Percentiles rank a stretch among this genome's conserved stretches.
Conservation (phyloP, 2,113 vertebrate genomes). For the Lucifuga dentata region DNA sequence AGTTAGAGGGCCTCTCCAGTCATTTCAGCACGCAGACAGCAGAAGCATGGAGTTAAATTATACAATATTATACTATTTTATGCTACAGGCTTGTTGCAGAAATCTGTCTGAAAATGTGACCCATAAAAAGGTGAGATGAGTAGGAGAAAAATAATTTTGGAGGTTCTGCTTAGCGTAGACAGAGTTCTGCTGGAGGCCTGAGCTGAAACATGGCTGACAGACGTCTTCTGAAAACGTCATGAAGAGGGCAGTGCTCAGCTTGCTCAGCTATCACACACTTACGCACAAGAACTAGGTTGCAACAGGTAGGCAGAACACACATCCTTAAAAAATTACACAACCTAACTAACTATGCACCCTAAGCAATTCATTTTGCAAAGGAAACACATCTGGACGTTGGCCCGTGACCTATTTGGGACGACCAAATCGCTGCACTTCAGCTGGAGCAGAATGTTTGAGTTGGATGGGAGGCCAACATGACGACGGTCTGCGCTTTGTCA, state of each 20-base stretch:
- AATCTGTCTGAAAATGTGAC: conserved; percentile 10
- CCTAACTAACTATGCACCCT: conserved; percentile 21
- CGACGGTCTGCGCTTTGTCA: conserved; percentile 61
- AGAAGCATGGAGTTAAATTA: too few species aligned
- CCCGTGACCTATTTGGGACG: conserved; percentile 61
- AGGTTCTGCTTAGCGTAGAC: conserved; percentile 18
- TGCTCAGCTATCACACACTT: conserved; percentile 43
- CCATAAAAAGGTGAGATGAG: conserved; percentile 36
- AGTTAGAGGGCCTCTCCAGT: neutral
- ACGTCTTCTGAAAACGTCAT: conserved; percentile 50
- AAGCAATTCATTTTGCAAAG: conserved; percentile 38
- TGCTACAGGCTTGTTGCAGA: conserved; percentile 6
- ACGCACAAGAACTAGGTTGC: neutral
- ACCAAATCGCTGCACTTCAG: conserved; percentile 44
- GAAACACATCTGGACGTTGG: conserved; percentile 58
- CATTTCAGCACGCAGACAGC: conserved; percentile 5
- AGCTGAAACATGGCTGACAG: conserved; percentile 40
- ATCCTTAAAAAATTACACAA: conserved; percentile 10
- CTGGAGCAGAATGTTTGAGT: conserved; percentile 53
- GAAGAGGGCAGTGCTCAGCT: conserved; percentile 28
- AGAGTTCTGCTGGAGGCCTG: conserved; percentile 17
- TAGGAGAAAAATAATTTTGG: conserved; percentile 17
- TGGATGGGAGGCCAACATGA: conserved; percentile 49
- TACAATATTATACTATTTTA: conserved; percentile 14
- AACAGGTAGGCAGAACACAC: neutral